These are phyloP conservation scores for Stenodema calcarata DNA, from an alignment of 2,888 invertebrate genomes.

Conservation along the genomic window DNA sequence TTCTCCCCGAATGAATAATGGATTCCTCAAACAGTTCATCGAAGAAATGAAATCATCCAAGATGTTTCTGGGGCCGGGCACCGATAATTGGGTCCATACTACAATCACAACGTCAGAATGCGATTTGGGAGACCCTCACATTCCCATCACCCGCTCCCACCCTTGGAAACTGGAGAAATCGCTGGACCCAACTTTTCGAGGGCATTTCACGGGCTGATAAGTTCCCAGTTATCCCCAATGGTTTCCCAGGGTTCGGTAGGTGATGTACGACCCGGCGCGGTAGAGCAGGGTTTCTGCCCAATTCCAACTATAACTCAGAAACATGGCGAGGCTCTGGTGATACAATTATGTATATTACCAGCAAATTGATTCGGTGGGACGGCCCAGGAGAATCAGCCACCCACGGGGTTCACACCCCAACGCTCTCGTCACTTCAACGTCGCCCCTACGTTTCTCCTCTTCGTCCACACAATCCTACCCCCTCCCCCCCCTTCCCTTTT, in stretches of 20 bases:
- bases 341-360: slow-evolving; percentile 46
- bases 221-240: slow-evolving; percentile 20
- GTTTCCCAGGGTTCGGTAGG: neutral
- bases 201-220: slow-evolving; percentile 37
- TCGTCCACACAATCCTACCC: neutral
- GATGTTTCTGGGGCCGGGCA: neutral
- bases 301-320: slow-evolving; percentile 30
- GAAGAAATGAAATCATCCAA: neutral
- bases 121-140: neutral
- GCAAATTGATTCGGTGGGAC: slow-evolving; percentile 35
- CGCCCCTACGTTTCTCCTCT: neutral
- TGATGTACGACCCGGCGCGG: too few species aligned
- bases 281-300: neutral
- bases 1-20: neutral
- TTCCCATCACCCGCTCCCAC: too few species aligned
- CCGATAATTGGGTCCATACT: neutral
- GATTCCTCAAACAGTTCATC: neutral
- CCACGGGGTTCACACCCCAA: neutral
- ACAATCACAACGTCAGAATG: slow-evolving; percentile 9
- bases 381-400: neutral
- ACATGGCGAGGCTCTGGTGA: slow-evolving; percentile 19
- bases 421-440: neutral
- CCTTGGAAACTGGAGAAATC: neutral
- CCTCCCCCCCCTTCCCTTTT: neutral
- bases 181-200: neutral